These are phyloP conservation scores for Mesocentrotus franciscanus DNA, from an alignment of 53 echinoderm and acorn worm genomes.

Conservation along the genomic window DNA sequence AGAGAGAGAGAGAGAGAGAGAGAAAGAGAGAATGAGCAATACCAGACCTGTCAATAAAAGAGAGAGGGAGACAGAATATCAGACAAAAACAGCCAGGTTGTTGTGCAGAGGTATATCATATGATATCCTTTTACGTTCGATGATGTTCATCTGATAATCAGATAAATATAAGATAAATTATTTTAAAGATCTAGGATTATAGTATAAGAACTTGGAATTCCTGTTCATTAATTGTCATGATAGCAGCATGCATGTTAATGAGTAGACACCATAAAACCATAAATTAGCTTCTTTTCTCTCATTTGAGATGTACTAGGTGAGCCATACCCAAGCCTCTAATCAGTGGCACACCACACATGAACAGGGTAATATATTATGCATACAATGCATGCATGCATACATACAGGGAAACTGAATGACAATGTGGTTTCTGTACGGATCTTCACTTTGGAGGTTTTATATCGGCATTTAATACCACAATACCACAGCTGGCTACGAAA, in stretches of 20 bases:
- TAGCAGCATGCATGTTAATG: no score
- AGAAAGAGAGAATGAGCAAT: neutral
- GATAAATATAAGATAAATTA: neutral
- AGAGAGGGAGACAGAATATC: neutral
- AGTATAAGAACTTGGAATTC: neutral
- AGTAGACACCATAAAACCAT: neutral
- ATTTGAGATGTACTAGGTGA: neutral
- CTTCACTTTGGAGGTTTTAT: neutral
- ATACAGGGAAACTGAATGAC: neutral
- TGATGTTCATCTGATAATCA: neutral
- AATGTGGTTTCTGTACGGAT: conserved; percentile 9
- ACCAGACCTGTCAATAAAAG: neutral
- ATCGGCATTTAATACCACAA: neutral
- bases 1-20: neutral
- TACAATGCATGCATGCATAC: neutral
- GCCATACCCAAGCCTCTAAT: neutral
- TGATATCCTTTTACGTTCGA: no score
- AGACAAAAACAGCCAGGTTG: neutral
- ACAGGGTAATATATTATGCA: neutral
- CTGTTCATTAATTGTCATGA: neutral
- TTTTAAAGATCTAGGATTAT: neutral
- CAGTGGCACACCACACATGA: conserved; percentile 34
- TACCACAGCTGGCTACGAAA: neutral
- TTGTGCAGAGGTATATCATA: neutral
- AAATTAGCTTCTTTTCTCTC: neutral